phyloP scores from a whole-genome alignment of 1,140 invertebrate genomes.

The Chymomyza costata region DNA sequence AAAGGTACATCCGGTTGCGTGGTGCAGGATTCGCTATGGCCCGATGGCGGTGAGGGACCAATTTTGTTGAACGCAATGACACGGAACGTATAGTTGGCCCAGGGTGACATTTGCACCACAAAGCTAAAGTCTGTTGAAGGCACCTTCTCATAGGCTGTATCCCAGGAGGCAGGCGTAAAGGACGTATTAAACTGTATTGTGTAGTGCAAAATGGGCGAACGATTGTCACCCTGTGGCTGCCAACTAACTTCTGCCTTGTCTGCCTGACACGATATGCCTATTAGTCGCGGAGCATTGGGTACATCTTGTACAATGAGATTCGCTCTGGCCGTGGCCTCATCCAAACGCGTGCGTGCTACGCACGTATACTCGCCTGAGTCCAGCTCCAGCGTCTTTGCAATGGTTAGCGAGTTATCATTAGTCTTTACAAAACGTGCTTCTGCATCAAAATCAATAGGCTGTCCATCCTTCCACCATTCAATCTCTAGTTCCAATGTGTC shows the following conservation, averaged over 20 bases:
- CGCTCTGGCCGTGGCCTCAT: constrained; percentile 88
- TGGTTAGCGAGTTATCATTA: constrained; percentile 94
- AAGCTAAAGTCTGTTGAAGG: constrained; percentile 88
- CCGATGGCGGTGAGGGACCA: constrained; percentile 90
- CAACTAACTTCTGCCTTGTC: constrained; percentile 87
- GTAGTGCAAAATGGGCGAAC: constrained; percentile 94
- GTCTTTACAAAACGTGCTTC: constrained; percentile 88
- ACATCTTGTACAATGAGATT: constrained; percentile 96
- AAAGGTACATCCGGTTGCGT: constrained; percentile 92
- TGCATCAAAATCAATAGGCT: constrained; percentile 90
- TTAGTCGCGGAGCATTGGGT: constrained; percentile 89
- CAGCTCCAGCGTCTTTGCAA: constrained; percentile 94
- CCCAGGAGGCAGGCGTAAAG: constrained; percentile 95
- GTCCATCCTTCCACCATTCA: constrained; percentile 90
- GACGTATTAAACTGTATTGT: constrained; percentile 95
- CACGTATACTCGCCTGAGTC: constrained; percentile 98
- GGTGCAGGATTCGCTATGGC: constrained; percentile 87
- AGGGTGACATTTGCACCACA: constrained; percentile 87
- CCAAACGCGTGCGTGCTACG: constrained; percentile 92
- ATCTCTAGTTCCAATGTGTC: constrained; percentile 86
- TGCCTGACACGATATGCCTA: constrained; percentile 81
- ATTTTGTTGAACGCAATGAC: constrained; percentile 96
- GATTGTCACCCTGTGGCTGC: constrained; percentile 93
- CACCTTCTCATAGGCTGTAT: constrained; percentile 83
- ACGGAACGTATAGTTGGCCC: constrained; percentile 97